Conservation (phyloP, 2,797 vertebrate genomes). For the Cetoscarus ocellatus region DNA sequence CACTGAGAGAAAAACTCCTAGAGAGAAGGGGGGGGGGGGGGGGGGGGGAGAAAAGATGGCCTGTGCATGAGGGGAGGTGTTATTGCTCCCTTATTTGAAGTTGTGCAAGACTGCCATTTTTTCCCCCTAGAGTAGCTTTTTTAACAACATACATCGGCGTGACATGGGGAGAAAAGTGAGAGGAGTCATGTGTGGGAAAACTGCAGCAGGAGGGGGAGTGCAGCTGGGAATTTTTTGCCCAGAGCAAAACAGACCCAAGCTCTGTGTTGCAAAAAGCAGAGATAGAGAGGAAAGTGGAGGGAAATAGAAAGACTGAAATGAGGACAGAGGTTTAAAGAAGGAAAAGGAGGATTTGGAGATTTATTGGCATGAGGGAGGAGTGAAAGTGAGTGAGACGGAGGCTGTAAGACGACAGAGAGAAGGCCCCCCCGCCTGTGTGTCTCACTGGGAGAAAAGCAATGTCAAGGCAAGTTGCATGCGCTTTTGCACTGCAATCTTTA, state of each 20-base stretch:
- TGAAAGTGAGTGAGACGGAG: constrained; percentile 33
- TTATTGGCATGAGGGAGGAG: constrained; percentile 44
- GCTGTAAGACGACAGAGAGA: constrained; percentile 35
- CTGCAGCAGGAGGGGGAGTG: constrained; percentile 56
- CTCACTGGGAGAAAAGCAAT: constrained; percentile 21
- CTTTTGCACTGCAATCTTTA: constrained; percentile 25
- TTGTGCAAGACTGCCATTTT: constrained; percentile 45
- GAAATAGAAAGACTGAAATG: constrained; percentile 1
- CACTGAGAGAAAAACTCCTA: constrained; percentile 32
- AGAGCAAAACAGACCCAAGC: constrained; percentile 55
- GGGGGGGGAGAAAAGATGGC: constrained; percentile 38
- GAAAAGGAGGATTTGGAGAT: constrained; percentile 23
- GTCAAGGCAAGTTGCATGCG: constrained; percentile 29
- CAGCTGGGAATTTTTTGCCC: constrained; percentile 77
- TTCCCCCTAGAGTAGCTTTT: constrained; percentile 15
- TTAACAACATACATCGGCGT: constrained; percentile 24
- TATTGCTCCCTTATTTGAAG: constrained; percentile 49
- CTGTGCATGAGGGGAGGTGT: constrained; percentile 35
- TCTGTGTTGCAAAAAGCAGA: constrained; percentile 29
- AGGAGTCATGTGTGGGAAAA: constrained; percentile 65
- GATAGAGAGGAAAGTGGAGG: constrained; percentile 1
- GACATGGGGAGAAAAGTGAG: constrained; percentile 43
- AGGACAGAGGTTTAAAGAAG: constrained; percentile 12
- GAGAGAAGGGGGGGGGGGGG: neutral
- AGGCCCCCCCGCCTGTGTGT: neutral